phyloP scores from a whole-genome alignment of 2,113 vertebrate species.

The Charina bottae region DNA sequence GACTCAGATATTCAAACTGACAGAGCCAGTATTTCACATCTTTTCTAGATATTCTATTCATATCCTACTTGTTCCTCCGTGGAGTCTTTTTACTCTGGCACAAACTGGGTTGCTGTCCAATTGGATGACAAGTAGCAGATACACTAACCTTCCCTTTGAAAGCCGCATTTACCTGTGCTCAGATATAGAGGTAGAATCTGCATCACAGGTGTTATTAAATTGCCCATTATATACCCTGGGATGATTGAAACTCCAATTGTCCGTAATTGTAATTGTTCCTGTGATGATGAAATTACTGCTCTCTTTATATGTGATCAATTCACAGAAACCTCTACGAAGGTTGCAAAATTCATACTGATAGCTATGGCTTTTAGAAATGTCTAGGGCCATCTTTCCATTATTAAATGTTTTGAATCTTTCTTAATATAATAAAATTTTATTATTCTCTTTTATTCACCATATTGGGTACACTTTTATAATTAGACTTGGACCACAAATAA shows the following conservation, averaged over 20 bases:
- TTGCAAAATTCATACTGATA: not conserved
- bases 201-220: not conserved
- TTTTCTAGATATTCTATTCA: not conserved
- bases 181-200: not conserved
- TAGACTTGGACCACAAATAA: not conserved
- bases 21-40: not conserved
- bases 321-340: not conserved
- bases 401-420: not conserved
- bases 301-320: not conserved
- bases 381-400: not conserved
- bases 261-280: not conserved
- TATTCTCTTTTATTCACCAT: not conserved
- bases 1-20: not conserved
- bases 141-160: not conserved
- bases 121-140: not conserved
- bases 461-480: conserved; percentile 1
- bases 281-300: not conserved
- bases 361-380: not conserved
- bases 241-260: not conserved
- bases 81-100: not conserved
- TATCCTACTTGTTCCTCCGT: not conserved
- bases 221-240: not conserved
- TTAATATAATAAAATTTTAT: not conserved
- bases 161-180: not conserved
- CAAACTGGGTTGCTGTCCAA: not conserved